Base-by-base conservation (phyloP, 2,797 vertebrate genomes). In the Sebastes iracundus region DNA sequence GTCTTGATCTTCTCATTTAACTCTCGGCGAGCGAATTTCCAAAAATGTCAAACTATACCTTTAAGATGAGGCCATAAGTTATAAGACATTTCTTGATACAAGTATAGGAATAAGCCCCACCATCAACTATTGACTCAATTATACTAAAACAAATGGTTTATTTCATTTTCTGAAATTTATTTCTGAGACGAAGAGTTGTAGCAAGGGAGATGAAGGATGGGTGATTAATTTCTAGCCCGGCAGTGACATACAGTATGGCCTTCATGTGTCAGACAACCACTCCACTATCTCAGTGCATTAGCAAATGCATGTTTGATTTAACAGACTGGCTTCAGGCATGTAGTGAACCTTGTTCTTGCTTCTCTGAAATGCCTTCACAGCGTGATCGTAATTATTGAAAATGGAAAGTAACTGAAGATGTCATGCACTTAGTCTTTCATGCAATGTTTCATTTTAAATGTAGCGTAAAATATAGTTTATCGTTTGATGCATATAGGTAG, bases 391-490 rank as follows among this genome's bases (percentile, higher is more conserved):
- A 60, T 67, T 23, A 76, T 74, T 80, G 10, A 33, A 67, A 58
- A 20, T 59, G 38, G 9, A 46, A 16, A 80, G 7, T 33, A 12
- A 9, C 13, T 8, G 8, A 49, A 35, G 23, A 55, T 16, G 23
- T 59, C 8, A 52, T 6, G 22, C 61, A 28, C 14, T 77, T 14
- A 30, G n/a, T 66, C 28, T 9, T 38, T 69, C 65, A 67, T 27
- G 10, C 35, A 56, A 20, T 65, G 28, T 73, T 56, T 77, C 22
- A 68, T 84, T 82, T 65, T 32, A 10, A 56, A 73, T 72, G 16
- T 5, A 53, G 35, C 11, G 32, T 62, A 22, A 79, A 72, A 73
- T 52, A 22, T 9, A 22, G 10, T 69, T 66, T 80, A 69, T 73
- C 0, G 5, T 64, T 68, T 73, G 69, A 80, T 64, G 68, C 49